A percentile compares a stretch with the other conserved stretches of the same genome.
phyloP scores from a whole-genome alignment of 1,140 invertebrate genomes.

The Pseudobourletiella spinata region DNA sequence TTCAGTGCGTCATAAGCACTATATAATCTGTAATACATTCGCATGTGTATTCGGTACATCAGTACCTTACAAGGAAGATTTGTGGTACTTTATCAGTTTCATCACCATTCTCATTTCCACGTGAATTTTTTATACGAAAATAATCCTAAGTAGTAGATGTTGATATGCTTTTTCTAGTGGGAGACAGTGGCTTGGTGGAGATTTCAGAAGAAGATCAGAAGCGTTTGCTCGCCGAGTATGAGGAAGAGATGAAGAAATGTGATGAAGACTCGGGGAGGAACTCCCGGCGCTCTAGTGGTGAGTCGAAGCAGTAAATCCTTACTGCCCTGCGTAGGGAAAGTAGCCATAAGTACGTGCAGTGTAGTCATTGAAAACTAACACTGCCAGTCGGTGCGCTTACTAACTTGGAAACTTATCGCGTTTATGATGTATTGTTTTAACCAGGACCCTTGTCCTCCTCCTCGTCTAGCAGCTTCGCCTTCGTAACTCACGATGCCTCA shows the following conservation, averaged over 20 bases:
- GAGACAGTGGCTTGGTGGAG: constrained; percentile 25
- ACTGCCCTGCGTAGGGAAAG: too few relatives aligned
- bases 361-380: neutral
- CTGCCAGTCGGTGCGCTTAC: neutral
- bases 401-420: neutral
- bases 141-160: too few relatives aligned
- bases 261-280: constrained; percentile 24
- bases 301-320: neutral
- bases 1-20: too few relatives aligned
- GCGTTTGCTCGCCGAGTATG: constrained; percentile 32
- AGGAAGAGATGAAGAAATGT: constrained; percentile 34
- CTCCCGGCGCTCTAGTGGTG: constrained; percentile 31
- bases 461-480: constrained; percentile 34
- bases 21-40: too few relatives aligned
- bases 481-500: constrained; percentile 29
- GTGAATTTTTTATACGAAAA: too few relatives aligned
- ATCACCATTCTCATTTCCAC: too few relatives aligned
- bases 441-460: constrained; percentile 30
- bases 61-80: too few relatives aligned
- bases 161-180: constrained; percentile 18
- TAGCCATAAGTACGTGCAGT: too few relatives aligned
- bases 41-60: too few relatives aligned
- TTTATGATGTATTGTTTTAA: neutral
- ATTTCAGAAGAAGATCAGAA: constrained; percentile 36
- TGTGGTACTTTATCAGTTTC: too few relatives aligned